phyloP scores from a whole-genome alignment of 2,113 vertebrate species.

The Oreotragus oreotragus region DNA sequence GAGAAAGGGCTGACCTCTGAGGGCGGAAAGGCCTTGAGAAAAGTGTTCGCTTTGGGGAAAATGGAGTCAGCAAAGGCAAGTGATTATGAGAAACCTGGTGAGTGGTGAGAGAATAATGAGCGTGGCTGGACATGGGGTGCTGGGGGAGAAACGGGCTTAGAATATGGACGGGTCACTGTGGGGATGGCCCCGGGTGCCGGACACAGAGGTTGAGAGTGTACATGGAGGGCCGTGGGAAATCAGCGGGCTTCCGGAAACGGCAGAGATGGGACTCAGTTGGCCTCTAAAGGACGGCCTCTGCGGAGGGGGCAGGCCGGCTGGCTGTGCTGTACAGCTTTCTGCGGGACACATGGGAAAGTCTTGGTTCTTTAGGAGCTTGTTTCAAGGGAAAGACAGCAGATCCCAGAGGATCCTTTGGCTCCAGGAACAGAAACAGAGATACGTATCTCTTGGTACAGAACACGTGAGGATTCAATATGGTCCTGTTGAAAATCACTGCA shows the following conservation, averaged over 20 bases:
- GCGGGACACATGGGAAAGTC: background rate
- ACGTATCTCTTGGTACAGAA: rapidly evolving
- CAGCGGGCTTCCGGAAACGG: background rate
- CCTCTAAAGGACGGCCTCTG: background rate
- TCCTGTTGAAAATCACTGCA: background rate
- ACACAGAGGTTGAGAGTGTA: rapidly evolving
- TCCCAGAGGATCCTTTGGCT: background rate
- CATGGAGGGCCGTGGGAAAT: rapidly evolving
- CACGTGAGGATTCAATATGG: rapidly evolving
- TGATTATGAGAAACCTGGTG: rapidly evolving
- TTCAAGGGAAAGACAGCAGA: background rate
- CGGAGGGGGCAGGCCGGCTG: background rate
- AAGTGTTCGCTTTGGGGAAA: rapidly evolving
- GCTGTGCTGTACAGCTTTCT: no score
- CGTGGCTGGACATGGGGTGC: rapidly evolving
- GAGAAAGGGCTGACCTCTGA: background rate
- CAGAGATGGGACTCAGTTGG: background rate
- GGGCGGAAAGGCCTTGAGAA: background rate
- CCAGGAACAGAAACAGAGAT: background rate
- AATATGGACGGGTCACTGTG: rapidly evolving
- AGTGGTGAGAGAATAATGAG: background rate
- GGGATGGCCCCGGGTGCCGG: rapidly evolving
- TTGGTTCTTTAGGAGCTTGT: background rate
- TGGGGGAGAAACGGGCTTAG: rapidly evolving
- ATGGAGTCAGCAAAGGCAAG: background rate